phyloP scores from a whole-genome alignment of 2,113 vertebrate species.

The Nyctibius bracteatus region DNA sequence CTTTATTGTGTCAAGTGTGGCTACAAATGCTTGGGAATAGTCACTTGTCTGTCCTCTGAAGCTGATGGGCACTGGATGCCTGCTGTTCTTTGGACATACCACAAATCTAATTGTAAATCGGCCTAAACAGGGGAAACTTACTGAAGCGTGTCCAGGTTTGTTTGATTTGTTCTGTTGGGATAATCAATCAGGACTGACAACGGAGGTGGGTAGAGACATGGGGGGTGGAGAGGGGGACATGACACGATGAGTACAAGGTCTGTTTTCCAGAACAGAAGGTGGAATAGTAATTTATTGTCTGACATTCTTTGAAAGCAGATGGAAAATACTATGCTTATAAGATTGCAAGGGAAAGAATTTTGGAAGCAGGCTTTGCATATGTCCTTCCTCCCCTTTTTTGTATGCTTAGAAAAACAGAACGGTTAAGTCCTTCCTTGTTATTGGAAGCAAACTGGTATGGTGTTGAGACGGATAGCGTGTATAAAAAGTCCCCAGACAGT shows the following conservation, averaged over 20 bases:
- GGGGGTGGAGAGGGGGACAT: background rate
- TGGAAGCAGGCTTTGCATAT: background rate
- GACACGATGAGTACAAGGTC: background rate
- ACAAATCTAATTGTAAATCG: background rate
- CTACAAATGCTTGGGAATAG: background rate
- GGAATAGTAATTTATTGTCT: constrained; percentile 36
- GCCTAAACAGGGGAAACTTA: background rate
- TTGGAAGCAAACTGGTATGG: background rate
- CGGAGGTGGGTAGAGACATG: background rate
- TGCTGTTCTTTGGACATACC: background rate
- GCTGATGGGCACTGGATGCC: background rate
- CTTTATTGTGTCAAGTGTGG: background rate
- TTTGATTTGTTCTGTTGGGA: constrained; percentile 41
- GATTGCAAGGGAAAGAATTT: background rate
- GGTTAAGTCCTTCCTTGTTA: background rate
- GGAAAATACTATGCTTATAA: constrained; percentile 5
- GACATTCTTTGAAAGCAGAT: constrained; percentile 39
- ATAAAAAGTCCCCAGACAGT: background rate
- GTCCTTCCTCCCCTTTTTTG: background rate
- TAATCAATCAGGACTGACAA: constrained; percentile 18
- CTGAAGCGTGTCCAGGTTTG: constrained; percentile 28
- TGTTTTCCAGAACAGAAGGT: constrained; percentile 39
- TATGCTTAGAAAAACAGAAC: background rate
- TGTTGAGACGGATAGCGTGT: background rate
- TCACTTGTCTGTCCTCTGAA: background rate